phyloP scores from a whole-genome alignment of 2,888 invertebrate species.

The Spodoptera picta region DNA sequence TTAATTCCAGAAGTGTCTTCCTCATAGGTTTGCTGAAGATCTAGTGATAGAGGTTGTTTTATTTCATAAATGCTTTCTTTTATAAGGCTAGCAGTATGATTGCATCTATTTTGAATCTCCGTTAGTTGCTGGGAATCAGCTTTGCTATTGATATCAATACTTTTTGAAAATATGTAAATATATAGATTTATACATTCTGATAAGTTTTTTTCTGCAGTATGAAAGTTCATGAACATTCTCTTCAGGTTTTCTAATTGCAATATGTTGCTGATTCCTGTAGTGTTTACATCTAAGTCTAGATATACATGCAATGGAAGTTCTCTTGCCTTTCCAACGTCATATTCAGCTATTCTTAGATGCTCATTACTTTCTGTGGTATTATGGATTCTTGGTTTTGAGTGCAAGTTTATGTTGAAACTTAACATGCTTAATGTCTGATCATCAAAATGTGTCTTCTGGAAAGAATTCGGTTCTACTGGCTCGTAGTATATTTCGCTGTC shows the following conservation, averaged over 20 bases:
- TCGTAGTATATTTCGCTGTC: conserved; percentile 26
- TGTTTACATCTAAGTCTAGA: conserved; percentile 41
- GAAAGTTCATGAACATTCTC: conserved; percentile 36
- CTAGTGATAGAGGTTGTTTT: conserved; percentile 19
- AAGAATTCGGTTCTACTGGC: background rate
- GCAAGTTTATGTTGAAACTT: background rate
- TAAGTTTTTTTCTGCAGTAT: conserved; percentile 48
- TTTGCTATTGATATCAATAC: conserved; percentile 35
- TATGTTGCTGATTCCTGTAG: conserved; percentile 5
- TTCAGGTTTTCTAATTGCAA: conserved; percentile 31
- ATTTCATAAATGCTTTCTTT: conserved; percentile 58
- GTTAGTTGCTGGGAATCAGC: conserved; percentile 42
- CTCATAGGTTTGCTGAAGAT: background rate
- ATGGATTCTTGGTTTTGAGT: background rate
- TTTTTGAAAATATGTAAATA: conserved; percentile 55
- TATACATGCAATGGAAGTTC: conserved; percentile 34
- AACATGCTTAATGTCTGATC: conserved; percentile 9
- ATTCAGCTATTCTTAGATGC: background rate
- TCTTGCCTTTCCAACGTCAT: background rate
- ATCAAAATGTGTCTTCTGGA: conserved; percentile 1
- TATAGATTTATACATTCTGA: conserved; percentile 62
- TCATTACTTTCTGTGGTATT: conserved; percentile 3
- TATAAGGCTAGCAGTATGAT: conserved; percentile 45
- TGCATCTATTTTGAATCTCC: conserved; percentile 58
- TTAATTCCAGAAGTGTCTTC: no score